Conservation (phyloP, 1,140 invertebrate genomes). For the Orchesella cincta region DNA sequence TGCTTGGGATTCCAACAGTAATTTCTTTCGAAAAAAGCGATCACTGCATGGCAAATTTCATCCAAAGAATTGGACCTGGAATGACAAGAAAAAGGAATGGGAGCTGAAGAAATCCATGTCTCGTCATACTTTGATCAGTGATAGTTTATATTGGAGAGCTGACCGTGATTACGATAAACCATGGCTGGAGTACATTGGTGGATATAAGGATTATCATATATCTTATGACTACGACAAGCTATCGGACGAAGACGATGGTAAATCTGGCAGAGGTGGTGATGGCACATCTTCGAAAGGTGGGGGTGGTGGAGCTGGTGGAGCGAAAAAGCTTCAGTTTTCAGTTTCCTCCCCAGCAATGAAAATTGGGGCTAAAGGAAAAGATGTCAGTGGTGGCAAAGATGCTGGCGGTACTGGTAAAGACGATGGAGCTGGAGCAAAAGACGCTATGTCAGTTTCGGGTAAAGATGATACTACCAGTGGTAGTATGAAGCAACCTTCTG, state of each 20-base stretch:
- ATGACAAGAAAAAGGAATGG: background rate
- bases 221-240: background rate
- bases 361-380: background rate
- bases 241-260: background rate
- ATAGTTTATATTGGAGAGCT: slow-evolving; percentile 27
- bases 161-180: slow-evolving; percentile 34
- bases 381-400: background rate
- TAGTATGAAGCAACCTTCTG: too few relatives aligned
- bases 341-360: background rate
- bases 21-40: slow-evolving; percentile 26
- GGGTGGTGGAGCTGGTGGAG: background rate
- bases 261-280: background rate
- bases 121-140: background rate
- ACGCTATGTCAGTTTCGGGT: too few relatives aligned
- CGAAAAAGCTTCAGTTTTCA: background rate
- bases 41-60: slow-evolving; percentile 28
- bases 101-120: background rate
- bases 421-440: background rate
- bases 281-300: background rate
- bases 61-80: slow-evolving; percentile 12
- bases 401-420: background rate
- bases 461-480: too few relatives aligned
- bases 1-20: slow-evolving; percentile 17
- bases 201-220: background rate
- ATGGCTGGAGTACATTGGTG: slow-evolving; percentile 33